phyloP scores from a whole-genome alignment of 1,140 invertebrate species.

The Agrypnia vestita region DNA sequence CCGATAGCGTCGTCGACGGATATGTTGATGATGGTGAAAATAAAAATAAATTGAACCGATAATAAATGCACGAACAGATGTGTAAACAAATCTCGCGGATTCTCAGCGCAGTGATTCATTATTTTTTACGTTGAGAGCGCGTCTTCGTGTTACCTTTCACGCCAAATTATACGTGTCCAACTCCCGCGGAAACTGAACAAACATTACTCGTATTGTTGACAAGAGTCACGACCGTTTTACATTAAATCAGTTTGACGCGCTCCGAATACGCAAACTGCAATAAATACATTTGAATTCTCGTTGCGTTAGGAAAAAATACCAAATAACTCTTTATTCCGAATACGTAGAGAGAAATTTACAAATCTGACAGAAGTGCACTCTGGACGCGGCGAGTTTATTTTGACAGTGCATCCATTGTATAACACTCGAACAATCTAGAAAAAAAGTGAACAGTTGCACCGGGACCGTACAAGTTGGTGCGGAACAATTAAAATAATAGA shows the following conservation, averaged over 20 bases:
- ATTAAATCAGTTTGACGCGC: conserved; percentile 33
- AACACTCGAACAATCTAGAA: conserved; percentile 28
- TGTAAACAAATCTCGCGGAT: not conserved
- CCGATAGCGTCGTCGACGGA: not conserved
- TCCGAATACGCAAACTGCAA: not conserved
- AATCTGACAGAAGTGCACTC: not conserved
- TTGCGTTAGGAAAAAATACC: conserved; percentile 17
- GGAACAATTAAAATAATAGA: conserved; percentile 10
- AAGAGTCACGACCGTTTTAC: conserved; percentile 7
- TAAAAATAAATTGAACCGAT: not conserved
- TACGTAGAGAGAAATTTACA: conserved; percentile 2
- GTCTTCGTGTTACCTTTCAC: not conserved
- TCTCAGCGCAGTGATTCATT: too few relatives aligned
- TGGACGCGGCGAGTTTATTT: not conserved
- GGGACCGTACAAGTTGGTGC: not conserved
- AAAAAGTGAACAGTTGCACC: conserved; percentile 18
- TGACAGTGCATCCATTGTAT: conserved; percentile 21
- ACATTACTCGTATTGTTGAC: conserved; percentile 3
- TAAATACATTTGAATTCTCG: conserved; percentile 13
- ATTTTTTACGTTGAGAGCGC: not conserved
- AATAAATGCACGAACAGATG: conserved; percentile 18
- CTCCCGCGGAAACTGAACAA: not conserved
- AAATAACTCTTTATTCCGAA: conserved; percentile 20
- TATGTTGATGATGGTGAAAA: conserved; percentile 1
- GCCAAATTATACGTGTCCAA: not conserved